Conservation (phyloP, 1,140 invertebrate species). For the Drosophila aff. region DNA sequence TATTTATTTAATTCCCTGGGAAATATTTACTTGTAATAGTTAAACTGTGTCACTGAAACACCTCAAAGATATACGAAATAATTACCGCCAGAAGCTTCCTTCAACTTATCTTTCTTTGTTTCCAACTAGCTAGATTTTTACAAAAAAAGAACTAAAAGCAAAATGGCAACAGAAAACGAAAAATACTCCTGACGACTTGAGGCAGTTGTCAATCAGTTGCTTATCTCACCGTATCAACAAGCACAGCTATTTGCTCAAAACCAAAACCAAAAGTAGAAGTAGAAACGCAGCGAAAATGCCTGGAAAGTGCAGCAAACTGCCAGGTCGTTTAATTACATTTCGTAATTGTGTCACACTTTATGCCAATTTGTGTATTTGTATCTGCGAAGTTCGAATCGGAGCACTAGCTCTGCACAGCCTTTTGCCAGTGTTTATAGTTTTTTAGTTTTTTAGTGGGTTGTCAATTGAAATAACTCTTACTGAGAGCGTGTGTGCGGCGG, state of each 20-base stretch:
- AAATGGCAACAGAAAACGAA: neutral
- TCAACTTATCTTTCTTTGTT: conserved; percentile 29
- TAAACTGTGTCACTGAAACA: conserved; percentile 1
- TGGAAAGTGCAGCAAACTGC: conserved; percentile 31
- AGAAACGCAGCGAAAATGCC: conserved; percentile 16
- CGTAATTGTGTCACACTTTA: conserved; percentile 18
- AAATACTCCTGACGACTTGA: conserved; percentile 9
- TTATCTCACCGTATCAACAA: conserved; percentile 45
- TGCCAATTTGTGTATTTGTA: neutral
- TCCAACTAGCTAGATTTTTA: conserved; percentile 10
- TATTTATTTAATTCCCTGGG: neutral
- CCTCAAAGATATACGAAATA: neutral
- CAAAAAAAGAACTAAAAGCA: conserved; percentile 5
- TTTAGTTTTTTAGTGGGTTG: conserved; percentile 50
- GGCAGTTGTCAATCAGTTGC: conserved; percentile 43
- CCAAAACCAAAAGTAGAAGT: conserved; percentile 25
- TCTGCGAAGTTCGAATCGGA: conserved; percentile 21
- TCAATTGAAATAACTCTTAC: conserved; percentile 70
- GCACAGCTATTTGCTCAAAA: conserved; percentile 21
- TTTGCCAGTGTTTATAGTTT: conserved; percentile 53
- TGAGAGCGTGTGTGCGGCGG: conserved; percentile 31
- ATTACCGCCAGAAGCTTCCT: conserved; percentile 7
- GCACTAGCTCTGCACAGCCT: neutral
- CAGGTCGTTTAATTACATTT: conserved; percentile 18
- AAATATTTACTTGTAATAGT: neutral